Conservation (phyloP, 2,888 invertebrate genomes). For the Terebella lapidaria region DNA sequence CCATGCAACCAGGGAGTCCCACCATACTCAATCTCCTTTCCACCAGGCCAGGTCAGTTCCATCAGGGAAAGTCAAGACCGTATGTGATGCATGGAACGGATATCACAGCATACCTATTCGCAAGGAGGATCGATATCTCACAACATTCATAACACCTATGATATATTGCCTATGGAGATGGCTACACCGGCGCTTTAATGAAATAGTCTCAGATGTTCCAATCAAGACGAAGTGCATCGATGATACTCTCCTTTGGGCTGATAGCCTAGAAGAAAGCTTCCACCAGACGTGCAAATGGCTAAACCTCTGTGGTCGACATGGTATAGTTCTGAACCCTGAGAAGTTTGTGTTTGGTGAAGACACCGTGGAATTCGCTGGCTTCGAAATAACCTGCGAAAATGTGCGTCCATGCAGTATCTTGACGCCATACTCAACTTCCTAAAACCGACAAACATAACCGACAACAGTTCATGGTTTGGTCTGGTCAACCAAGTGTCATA, state of each 20-base stretch:
- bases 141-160: slow-evolving; percentile 24
- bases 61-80: slow-evolving; percentile 23
- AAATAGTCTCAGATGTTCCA: slow-evolving; percentile 29
- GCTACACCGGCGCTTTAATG: slow-evolving; percentile 19
- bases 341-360: too few relatives aligned
- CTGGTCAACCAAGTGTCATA: too few relatives aligned
- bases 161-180: slow-evolving; percentile 18
- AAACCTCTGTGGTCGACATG: too few relatives aligned
- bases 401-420: slow-evolving; percentile 25
- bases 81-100: too few relatives aligned
- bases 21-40: slow-evolving; percentile 27
- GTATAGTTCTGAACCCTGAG: too few relatives aligned
- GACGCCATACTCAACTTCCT: slow-evolving; percentile 24
- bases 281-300: too few relatives aligned
- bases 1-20: slow-evolving; percentile 26
- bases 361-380: too few relatives aligned
- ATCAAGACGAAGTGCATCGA: slow-evolving; percentile 34
- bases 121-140: slow-evolving; percentile 12
- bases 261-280: too few relatives aligned
- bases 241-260: too few relatives aligned
- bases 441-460: slow-evolving; percentile 25
- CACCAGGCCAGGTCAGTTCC: slow-evolving; percentile 27
- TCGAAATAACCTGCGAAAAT: slow-evolving; percentile 25
- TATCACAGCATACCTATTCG: slow-evolving; percentile 5
- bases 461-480: slow-evolving; percentile 30